Base-by-base conservation (phyloP, 1,140 invertebrate species). In the Cydia pomonella region DNA sequence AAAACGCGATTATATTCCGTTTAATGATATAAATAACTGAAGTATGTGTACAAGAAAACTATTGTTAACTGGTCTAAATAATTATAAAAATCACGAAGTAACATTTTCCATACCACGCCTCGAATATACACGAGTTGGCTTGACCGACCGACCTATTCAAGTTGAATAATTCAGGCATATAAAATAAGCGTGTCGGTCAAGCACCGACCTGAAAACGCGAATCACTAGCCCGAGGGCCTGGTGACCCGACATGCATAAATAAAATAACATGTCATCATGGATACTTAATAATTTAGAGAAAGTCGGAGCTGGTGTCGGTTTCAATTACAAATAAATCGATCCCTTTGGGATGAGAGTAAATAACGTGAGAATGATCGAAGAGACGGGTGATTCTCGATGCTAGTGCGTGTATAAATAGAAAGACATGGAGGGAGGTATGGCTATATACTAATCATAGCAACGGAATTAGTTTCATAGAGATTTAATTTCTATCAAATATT, bases 141-240 rank as follows among this genome's bases (percentile, higher is more conserved):
- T 23, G 9, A 59, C 16, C 21, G 53, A 59, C 53, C 53, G 53
- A 59, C 53, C 23, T 59, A 59, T 59, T 59, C 18, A 59, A 59
- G 53, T 59, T 12, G 53, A 59, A 59, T 59, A 59, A 59, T 59
- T 59, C 53, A 59, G 53, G 16, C 21, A 59, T 59, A 59, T 59
- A 59, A 23, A 59, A 59, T 59, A 69, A 69, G 64, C 64, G 64
- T 69, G 64, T 38, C 29, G 64, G 33, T 69, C 29, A 69, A 33
- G 27, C 27, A 18, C 29, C 64, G 64, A 69, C 64, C 64, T 69
- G n/a, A 33, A 69, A 69, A 69, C 29, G 64, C 29, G 64, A 69
- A 69, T 69, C 64, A 38, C 27, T 66, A 33, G 12, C 29, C 27
- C 27, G 29, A 18, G 64, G 64, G n/a, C 64, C 27, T 18, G 64